A percentile compares a stretch with the other conserved stretches of the same genome.
phyloP scores from a whole-genome alignment of 2,888 invertebrate genomes.

The Eurois occulta region DNA sequence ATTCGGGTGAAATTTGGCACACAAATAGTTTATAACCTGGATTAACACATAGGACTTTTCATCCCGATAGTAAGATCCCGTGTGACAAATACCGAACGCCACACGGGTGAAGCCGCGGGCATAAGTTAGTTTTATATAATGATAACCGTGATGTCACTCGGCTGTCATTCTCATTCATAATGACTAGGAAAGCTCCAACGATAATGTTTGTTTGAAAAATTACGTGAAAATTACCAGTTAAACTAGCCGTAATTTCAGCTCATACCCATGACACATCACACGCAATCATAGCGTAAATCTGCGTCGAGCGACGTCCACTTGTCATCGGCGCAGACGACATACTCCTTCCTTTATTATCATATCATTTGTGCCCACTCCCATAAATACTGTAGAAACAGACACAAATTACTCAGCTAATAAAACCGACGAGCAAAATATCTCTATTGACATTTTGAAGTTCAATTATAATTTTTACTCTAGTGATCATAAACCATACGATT shows the following conservation, averaged over 20 bases:
- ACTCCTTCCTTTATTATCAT: constrained; percentile 75
- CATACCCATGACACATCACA: constrained; percentile 54
- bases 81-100: too few species aligned
- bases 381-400: constrained; percentile 55
- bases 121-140: background rate
- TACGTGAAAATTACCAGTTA: constrained; percentile 39
- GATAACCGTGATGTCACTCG: background rate
- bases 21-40: too few species aligned
- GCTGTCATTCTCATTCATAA: background rate
- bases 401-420: constrained; percentile 54
- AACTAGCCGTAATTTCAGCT: constrained; percentile 41
- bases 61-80: too few species aligned
- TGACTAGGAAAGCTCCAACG: background rate
- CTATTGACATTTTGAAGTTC: constrained; percentile 26
- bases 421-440: constrained; percentile 21
- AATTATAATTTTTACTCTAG: constrained; percentile 47
- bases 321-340: constrained; percentile 67
- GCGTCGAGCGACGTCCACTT: constrained; percentile 67
- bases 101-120: too few species aligned
- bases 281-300: constrained; percentile 64
- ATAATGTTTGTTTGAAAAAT: constrained; percentile 27
- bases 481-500: constrained; percentile 57
- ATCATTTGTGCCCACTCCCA: constrained; percentile 58
- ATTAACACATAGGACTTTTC: too few species aligned
- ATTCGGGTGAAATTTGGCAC: too few species aligned